phyloP scores from a whole-genome alignment of 2,113 vertebrate species.

The Syngnathus floridae region DNA sequence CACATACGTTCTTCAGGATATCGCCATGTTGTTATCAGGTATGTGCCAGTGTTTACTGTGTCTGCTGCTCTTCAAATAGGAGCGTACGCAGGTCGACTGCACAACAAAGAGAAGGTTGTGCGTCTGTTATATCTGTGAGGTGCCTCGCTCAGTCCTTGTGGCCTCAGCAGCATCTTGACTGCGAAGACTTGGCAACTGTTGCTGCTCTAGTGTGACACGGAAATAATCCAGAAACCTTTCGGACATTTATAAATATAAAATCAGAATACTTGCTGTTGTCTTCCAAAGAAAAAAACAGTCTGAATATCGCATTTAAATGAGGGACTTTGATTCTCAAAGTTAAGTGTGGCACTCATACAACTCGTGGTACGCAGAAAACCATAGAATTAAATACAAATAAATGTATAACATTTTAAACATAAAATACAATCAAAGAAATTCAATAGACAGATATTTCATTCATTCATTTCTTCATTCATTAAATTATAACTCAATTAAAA shows the following conservation, averaged over 20 bases:
- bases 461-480: neutral
- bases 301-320: neutral
- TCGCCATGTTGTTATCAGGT: conserved; percentile 21
- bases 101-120: neutral
- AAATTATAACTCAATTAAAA: neutral
- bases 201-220: conserved; percentile 14
- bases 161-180: conserved; percentile 18
- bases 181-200: conserved; percentile 14
- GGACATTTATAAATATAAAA: conserved; percentile 3
- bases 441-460: neutral
- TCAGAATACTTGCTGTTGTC: conserved; percentile 1
- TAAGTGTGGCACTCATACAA: too few species aligned
- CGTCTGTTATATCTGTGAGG: conserved; percentile 16
- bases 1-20: conserved; percentile 7
- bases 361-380: too few species aligned
- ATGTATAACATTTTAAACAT: too few species aligned
- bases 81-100: neutral
- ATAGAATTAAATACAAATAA: too few species aligned
- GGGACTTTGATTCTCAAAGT: neutral
- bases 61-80: conserved; percentile 12
- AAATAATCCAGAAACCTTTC: conserved; percentile 10
- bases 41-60: conserved; percentile 26
- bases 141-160: conserved; percentile 1
- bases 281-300: neutral
- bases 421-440: neutral